Conservation (phyloP, 1,140 invertebrate species). For the Thaumetopoea pityocampa region DNA sequence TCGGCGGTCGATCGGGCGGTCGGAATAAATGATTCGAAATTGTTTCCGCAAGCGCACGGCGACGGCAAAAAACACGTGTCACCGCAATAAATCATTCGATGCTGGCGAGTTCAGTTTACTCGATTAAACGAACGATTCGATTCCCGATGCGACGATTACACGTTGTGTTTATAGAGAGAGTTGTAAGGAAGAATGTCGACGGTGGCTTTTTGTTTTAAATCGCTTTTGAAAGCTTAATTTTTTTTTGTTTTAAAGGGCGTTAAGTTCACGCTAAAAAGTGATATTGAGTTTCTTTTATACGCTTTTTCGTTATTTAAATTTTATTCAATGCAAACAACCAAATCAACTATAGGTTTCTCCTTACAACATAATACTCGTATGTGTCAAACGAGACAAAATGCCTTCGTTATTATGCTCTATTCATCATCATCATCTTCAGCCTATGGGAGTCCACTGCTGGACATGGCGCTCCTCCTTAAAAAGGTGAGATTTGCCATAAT, state of each 20-base stretch:
- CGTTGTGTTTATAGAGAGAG: conserved; percentile 51
- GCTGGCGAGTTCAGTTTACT: conserved; percentile 50
- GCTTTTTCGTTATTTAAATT: background rate
- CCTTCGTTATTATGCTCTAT: too few relatives aligned
- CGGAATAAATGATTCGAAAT: conserved; percentile 66
- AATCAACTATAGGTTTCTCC: too few relatives aligned
- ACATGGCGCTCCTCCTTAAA: too few relatives aligned
- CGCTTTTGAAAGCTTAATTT: conserved; percentile 47
- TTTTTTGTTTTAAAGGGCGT: conserved; percentile 28
- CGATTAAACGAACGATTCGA: conserved; percentile 63
- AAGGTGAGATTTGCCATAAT: too few relatives aligned
- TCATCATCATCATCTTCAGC: too few relatives aligned
- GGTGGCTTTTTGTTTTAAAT: conserved; percentile 42
- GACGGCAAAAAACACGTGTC: conserved; percentile 65
- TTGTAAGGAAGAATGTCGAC: conserved; percentile 59
- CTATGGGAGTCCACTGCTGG: too few relatives aligned
- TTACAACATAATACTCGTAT: too few relatives aligned
- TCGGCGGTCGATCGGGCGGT: conserved; percentile 42
- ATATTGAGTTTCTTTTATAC: background rate
- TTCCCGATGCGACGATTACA: conserved; percentile 28
- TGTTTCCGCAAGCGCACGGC: conserved; percentile 55
- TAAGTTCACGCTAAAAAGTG: background rate
- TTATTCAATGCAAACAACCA: too few relatives aligned
- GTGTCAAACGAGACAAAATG: too few relatives aligned
- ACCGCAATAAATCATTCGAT: conserved; percentile 67